Base-by-base conservation (phyloP, 2,113 vertebrate species). In the Rhinichthys klamathensis region DNA sequence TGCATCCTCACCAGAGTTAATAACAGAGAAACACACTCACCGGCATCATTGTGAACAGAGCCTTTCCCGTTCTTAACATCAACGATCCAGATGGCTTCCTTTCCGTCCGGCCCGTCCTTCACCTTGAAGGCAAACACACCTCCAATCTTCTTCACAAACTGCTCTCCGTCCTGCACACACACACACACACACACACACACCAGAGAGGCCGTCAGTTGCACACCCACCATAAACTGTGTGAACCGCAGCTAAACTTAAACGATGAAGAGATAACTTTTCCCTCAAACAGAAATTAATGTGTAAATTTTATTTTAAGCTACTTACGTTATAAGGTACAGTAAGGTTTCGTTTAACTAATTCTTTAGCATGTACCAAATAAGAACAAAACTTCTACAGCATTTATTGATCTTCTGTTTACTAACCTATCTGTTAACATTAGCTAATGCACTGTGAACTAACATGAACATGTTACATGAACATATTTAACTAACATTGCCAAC, bases 121-220 rank as follows among this genome's bases (percentile, higher is more conserved):
- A 99, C 95, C 91, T 98, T 99, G 87, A 99, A 99, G 87, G 97
- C 96, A 93, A 99, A 99, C 86, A 99, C 90, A 21, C 97, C 97
- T 15, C 98, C 96, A 0, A 99, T 99, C 94, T 98, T 99, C 91
- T 98, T 98, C 85, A 99, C 97, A 91, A 96, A 97, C 27, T 96
- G 91, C 41, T 98, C 97, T 27, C 98, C 98, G 58, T 99, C 97
- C 97, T 99, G 91, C 79, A 92, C 88, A 49, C 4, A 49, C 15
- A 46, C 58, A 75, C 0, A 82, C 6, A 44, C 69, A 41, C 18
- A 44, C 25, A 69, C 8, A 63, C 35, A 84, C 79, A 87, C 76
- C 65, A 35, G 0, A 38, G 21, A 63, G 30, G 25, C 8, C 56
- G n/a, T 41, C 54, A 9, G 76, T 61, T 79, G 21, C 76, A 25